Percentiles rank a stretch among this genome's conserved stretches.
phyloP scores from a whole-genome alignment of 2,888 invertebrate genomes.

The Caenorhabditis uteleia region DNA sequence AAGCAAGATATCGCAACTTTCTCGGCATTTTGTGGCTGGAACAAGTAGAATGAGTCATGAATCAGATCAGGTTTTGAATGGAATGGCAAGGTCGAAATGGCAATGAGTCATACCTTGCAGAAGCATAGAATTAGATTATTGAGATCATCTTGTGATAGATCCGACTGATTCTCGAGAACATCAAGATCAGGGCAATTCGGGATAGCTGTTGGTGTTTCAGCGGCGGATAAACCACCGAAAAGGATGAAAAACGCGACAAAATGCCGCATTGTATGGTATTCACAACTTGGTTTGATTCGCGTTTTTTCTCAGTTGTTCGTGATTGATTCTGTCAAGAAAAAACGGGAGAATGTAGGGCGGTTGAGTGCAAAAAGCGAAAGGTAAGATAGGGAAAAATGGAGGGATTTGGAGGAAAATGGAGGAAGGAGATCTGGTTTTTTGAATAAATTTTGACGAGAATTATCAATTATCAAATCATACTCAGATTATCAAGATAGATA shows the following conservation, averaged over 20 bases:
- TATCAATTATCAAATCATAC: too few relatives aligned
- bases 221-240: background rate
- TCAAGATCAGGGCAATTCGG: constrained; percentile 63
- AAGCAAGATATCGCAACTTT: constrained; percentile 52
- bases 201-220: constrained; percentile 15
- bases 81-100: background rate
- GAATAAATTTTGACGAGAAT: too few relatives aligned
- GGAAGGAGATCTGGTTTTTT: too few relatives aligned
- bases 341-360: too few relatives aligned
- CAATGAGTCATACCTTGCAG: constrained; percentile 40
- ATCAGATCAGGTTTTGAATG: background rate
- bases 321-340: too few relatives aligned
- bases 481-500: too few relatives aligned
- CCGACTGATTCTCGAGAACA: constrained; percentile 48
- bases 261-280: constrained; percentile 2
- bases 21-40: constrained; percentile 33
- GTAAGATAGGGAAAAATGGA: too few relatives aligned
- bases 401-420: too few relatives aligned
- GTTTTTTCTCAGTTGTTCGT: too few relatives aligned
- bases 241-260: background rate
- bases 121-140: constrained; percentile 54
- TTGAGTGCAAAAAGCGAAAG: too few relatives aligned
- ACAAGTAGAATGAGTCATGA: background rate
- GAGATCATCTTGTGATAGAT: constrained; percentile 39
- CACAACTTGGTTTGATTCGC: background rate